Evolutionary conservation across 2,888 invertebrate genomes (phyloP), one percentile per base, ranked within the genome.

Genomic region (Rhagonycha fulva): DNA sequence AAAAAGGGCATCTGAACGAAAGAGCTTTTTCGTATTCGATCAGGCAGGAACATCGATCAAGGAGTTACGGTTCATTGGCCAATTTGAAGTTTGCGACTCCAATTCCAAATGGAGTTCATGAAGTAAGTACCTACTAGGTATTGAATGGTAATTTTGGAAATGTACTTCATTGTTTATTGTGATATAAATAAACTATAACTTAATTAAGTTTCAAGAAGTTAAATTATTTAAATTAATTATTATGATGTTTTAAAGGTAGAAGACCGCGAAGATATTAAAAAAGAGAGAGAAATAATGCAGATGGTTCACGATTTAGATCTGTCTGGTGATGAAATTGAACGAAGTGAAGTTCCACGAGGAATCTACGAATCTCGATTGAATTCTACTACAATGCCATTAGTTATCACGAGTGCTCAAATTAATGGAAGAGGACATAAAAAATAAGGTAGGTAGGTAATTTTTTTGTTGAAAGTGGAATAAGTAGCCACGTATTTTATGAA

Each of bases 21-120:
- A 90, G 97, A 71, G 97, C 97, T 24, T 97, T 97, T 86, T 96
- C 96, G 74, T 97, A 97, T 89, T 97, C 97, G 82, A 97, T 97
- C 85, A 90, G 97, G 75, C 97, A 97, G 87, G 97, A 97, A 87
- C 97, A 97, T 86, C 92, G 97, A 80, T 96, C 96, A 86, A 91
- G 97, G 78, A 97, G 96, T 84, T 97, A 97, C 87, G 97, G 97
- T 76, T 96, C 96, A 77, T 89, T 97, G 86, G 96, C 97, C 78
- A 97, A 96, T 86, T 89, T 97, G 78, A 96, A 96, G 86, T 97
- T 97, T 88, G 95, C 94, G 82, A 94, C 94, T 80, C 94, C 95
- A 0, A 86, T 88, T 78, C 88, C 88, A 0, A 88, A 88, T 79
- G 88, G 88, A 62, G 84, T 82, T 24, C 85, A 86, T 76, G 88